phyloP scores from a whole-genome alignment of 2,888 invertebrate genomes.

The Campopleginae sp. region DNA sequence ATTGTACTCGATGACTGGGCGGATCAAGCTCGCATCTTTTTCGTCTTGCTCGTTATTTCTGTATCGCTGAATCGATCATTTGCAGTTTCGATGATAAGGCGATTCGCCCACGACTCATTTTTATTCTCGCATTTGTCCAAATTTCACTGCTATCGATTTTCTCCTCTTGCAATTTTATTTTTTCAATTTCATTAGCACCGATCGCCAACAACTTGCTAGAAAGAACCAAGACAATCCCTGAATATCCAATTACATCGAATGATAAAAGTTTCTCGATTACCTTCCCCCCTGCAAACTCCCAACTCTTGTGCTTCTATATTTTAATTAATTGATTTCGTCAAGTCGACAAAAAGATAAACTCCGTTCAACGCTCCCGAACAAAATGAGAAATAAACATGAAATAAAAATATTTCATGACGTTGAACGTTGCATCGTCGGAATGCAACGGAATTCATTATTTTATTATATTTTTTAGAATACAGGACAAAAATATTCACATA shows the following conservation, averaged over 20 bases:
- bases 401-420: too few relatives aligned
- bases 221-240: neutral
- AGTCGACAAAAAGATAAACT: neutral
- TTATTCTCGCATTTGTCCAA: constrained; percentile 30
- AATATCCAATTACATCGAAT: constrained; percentile 32
- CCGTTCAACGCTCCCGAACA: neutral
- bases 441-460: too few relatives aligned
- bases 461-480: too few relatives aligned
- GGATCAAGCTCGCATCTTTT: constrained; percentile 31
- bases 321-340: neutral
- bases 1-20: constrained; percentile 60
- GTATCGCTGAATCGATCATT: constrained; percentile 47
- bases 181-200: constrained; percentile 4
- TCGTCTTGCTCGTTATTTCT: neutral
- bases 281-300: neutral
- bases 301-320: neutral
- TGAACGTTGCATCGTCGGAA: neutral
- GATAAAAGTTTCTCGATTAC: constrained; percentile 31
- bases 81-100: constrained; percentile 53
- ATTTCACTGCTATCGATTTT: constrained; percentile 31
- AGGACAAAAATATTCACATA: too few relatives aligned
- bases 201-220: neutral
- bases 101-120: constrained; percentile 49
- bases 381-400: neutral
- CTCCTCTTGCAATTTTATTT: constrained; percentile 25